Conservation (phyloP, 1,140 invertebrate species). For the Ruditapes philippinarum region DNA sequence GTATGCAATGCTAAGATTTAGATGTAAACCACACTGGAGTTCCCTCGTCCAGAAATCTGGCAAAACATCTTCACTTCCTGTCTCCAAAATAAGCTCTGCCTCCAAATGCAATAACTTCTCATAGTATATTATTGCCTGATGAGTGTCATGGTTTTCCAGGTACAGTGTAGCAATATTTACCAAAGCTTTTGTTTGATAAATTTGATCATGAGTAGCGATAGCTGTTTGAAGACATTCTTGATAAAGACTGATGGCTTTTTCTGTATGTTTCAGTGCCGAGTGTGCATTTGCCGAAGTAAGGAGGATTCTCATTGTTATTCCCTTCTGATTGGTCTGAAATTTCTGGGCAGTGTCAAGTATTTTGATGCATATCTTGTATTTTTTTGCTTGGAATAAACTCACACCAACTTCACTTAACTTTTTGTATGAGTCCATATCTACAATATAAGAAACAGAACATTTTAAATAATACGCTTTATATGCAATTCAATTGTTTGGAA, state of each 20-base stretch:
- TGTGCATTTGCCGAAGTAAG: constrained; percentile 84
- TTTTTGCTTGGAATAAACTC: constrained; percentile 79
- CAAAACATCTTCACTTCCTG: constrained; percentile 71
- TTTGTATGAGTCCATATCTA: constrained; percentile 84
- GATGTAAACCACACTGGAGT: constrained; percentile 82
- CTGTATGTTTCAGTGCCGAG: constrained; percentile 77
- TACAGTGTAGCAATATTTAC: constrained; percentile 84
- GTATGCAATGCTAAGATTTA: constrained; percentile 86
- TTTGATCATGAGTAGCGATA: constrained; percentile 81
- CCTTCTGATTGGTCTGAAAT: constrained; percentile 85
- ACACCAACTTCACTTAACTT: constrained; percentile 84
- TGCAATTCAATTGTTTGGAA: too few species aligned
- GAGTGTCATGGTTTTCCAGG: constrained; percentile 79
- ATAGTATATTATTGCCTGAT: constrained; percentile 84
- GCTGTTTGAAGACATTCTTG: constrained; percentile 82
- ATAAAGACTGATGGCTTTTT: constrained; percentile 81
- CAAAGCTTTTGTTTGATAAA: constrained; percentile 84
- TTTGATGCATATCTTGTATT: constrained; percentile 80
- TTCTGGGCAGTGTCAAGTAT: constrained; percentile 82
- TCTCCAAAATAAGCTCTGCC: constrained; percentile 75
- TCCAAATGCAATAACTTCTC: constrained; percentile 83
- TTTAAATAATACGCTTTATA: too few species aligned
- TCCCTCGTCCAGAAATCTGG: constrained; percentile 84
- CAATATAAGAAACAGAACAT: constrained; percentile 42
- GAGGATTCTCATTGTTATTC: constrained; percentile 83